Evolutionary conservation across 2,797 vertebrate species (phyloP).

Genomic region (Meda fulgida): DNA sequence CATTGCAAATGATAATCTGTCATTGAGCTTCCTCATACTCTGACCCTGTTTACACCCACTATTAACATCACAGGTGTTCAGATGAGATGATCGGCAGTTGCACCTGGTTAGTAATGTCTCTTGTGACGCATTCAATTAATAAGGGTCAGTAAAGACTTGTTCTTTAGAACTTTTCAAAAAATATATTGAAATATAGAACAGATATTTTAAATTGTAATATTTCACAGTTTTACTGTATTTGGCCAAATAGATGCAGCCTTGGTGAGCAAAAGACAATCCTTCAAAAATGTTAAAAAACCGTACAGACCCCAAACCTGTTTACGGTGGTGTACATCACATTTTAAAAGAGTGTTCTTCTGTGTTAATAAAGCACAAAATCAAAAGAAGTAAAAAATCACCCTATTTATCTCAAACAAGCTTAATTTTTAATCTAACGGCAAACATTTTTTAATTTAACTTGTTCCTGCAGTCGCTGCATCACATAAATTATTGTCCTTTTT

Average conservation of each 20-base stretch:
- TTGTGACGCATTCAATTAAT: not conserved
- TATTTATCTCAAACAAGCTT: too few relatives aligned
- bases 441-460: too few relatives aligned
- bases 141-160: not conserved
- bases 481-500: too few relatives aligned
- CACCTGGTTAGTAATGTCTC: not conserved
- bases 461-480: too few relatives aligned
- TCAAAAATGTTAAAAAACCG: not conserved
- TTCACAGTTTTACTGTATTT: not conserved
- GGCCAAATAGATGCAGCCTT: not conserved
- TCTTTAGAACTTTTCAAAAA: not conserved
- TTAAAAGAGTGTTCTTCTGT: not conserved
- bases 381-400: not conserved
- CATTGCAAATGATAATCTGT: conserved; percentile 25
- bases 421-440: too few relatives aligned
- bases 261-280: not conserved
- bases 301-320: not conserved
- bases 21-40: not conserved
- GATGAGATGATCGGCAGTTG: not conserved
- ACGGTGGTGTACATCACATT: not conserved
- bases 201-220: not conserved
- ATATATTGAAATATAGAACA: not conserved
- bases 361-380: not conserved
- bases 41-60: not conserved
- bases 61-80: conserved; percentile 9